Base-by-base conservation (phyloP, 2,113 vertebrate species). In the Equus przewalskii region DNA sequence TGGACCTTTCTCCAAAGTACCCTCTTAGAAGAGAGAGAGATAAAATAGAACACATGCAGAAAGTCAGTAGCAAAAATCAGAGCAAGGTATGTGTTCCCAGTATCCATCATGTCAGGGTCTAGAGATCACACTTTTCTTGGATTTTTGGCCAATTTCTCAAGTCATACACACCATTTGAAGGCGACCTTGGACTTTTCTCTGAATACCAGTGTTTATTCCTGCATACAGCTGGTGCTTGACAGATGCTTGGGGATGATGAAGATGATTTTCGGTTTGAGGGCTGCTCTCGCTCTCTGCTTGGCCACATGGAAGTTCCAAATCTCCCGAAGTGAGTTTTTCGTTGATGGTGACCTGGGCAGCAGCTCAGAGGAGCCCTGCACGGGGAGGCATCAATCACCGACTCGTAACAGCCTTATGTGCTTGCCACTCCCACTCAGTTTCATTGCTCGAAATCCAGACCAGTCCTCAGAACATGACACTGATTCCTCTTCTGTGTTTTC, bases 401-500 rank as follows among this genome's bases (percentile, higher is more conserved):
- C 84, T 85, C 46, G 56, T 3, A 21, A 33, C 14, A 94, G 62
- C 36, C 75, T 85, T 0, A 16, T 30, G 44, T 88, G 44, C 72
- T 75, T n/a, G 19, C 65, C 82, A 28, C 13, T 82, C 54, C 33
- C 60, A 33, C 83, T 89, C 69, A 33, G 73, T n/a, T 67, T 91
- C 62, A 24, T 85, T 54, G 88, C 97, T 70, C 33, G 58, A 70
- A 70, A 82, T 36, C 30, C 78, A 96, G 41, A 46, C 41, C 46
- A 41, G 62, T 87, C 91, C 56, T 75, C 36, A 83, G 95, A 94
- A 82, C 67, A 51, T 69, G 83, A 90, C 76, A 76, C 80, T 28
- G 81, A 96, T 81, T 73, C 73, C 89, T 84, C 86, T 33, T 96
- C 92, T 91, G 76, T 60, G 91, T 84, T 88, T 91, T 95, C 60